phyloP scores from a whole-genome alignment of 2,113 vertebrate species.

The Epinephelus moara region DNA sequence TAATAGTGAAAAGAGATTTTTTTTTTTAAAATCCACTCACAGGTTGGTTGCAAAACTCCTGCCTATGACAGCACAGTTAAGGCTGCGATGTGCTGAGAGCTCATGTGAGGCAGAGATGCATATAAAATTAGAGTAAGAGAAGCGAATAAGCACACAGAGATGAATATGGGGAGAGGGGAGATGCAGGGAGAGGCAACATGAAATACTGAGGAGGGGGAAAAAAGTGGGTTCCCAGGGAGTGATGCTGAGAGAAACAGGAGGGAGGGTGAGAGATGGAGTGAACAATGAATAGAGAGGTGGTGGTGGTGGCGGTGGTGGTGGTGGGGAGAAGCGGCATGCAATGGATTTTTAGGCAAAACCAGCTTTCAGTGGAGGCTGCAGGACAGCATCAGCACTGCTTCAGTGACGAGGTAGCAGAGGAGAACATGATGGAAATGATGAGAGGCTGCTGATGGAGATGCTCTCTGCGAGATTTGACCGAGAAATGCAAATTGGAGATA shows the following conservation, averaged over 20 bases:
- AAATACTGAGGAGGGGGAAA: slow-evolving; percentile 64
- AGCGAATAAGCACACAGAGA: slow-evolving; percentile 51
- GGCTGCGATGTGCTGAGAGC: slow-evolving; percentile 42
- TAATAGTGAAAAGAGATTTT: slow-evolving; percentile 42
- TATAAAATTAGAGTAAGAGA: slow-evolving; percentile 58
- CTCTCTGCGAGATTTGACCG: slow-evolving; percentile 8
- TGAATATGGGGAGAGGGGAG: slow-evolving; percentile 57
- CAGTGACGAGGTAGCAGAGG: slow-evolving; percentile 37
- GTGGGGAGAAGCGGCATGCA: slow-evolving; percentile 50
- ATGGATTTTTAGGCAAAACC: slow-evolving; percentile 75
- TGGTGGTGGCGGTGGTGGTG: slow-evolving; percentile 3
- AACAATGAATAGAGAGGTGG: slow-evolving; percentile 72
- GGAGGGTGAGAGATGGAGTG: slow-evolving; percentile 66
- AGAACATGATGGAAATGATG: slow-evolving; percentile 50
- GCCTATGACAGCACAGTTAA: slow-evolving; percentile 42
- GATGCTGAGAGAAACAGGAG: slow-evolving; percentile 70
- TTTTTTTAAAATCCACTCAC: slow-evolving; percentile 66
- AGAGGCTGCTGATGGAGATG: slow-evolving; percentile 34
- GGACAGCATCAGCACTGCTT: slow-evolving; percentile 60
- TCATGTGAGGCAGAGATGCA: slow-evolving; percentile 62
- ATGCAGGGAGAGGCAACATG: slow-evolving; percentile 56
- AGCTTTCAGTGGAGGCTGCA: slow-evolving; percentile 68
- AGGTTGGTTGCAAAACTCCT: slow-evolving; percentile 64
- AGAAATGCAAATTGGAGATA: slow-evolving; percentile 16
- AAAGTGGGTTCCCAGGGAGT: slow-evolving; percentile 73